Evolutionary conservation across 2,888 invertebrate genomes (phyloP), one percentile per base, ranked within the genome.

Genomic region (Apamea epomidion): DNA sequence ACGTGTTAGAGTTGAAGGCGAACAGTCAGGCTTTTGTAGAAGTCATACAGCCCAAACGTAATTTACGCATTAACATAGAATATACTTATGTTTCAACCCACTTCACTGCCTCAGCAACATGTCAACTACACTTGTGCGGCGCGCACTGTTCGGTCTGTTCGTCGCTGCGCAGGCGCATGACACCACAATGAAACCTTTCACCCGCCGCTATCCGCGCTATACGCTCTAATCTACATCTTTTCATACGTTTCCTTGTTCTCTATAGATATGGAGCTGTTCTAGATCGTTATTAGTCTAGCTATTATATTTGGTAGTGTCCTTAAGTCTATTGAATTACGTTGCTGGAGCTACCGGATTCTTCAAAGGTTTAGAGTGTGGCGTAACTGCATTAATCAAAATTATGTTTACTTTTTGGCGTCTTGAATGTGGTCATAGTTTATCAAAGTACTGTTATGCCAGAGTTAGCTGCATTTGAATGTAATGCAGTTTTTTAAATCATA

Each of bases 171-270:
- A 42, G 74, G 83, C 85, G 87, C 88, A 77, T 91, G 94, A 93
- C 94, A 93, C 89, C 91, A 93, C 93, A 93, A 94, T 92, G 92
- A 92, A 88, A 91, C 93, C 93, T 93, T 93, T 93, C 93, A 93
- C 93, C 93, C 90, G 89, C 88, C 90, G 88, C 88, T 90, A 90
- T 89, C 88, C 86, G 87, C 87, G 81, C 86, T 84, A 67, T 78
- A 78, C 83, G 83, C 84, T 86, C 75, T 81, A 82, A 81, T 83
- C 84, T 83, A 85, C 81, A 84, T 85, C 81, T 87, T 86, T 84
- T 84, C 82, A 85, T 87, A 90, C 79, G 75, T 88, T 89, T 87
- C 86, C 86, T 88, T 85, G 74, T 86, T 87, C 74, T 79, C 25
- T 78, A 25, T 82, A 85, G 88, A 88, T 88, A 88, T 85, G 82